Base-by-base conservation (phyloP, 2,113 vertebrate species). In the Siniperca chuatsi region DNA sequence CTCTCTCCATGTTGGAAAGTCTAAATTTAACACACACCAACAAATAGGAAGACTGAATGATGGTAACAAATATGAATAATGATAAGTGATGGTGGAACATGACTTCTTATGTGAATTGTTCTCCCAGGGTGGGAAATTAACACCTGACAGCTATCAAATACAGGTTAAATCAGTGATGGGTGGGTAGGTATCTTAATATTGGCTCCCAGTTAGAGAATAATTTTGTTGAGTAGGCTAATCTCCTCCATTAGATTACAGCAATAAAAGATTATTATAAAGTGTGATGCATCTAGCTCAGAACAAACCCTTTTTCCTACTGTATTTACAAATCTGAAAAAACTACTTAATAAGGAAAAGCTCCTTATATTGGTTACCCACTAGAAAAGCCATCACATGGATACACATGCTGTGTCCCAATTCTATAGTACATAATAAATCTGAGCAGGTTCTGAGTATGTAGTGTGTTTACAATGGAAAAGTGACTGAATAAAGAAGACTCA, bases 111-210 rank as follows among this genome's bases (percentile, higher is more conserved):
- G 33, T 57, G 46, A 73, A 46, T 15, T 15, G 11, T 60, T 85
- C 60, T 76, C 23, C 48, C 76, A 79, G 87, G 79, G 83, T 87
- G 81, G 84, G 75, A 88, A 71, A 81, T 72, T 76, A 67, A 84
- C 23, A 16, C 9, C 46, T 21, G 25, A 12, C 80, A 67, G 48
- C 48, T 42, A 23, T 61, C 11, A 8, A 68, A 66, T 52, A n/a
- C 25, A 71, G 16, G 18, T 46, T 40, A 2, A 71, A 40, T 48
- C 33, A 9, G 20, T 55, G 10, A 55, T 21, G 40, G 35, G 61
- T 23, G 8, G 8, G 20, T 8, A 16, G 67, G 50, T 23, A 35
- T 75, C 6, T 77, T n/a, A 48, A 58, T 54, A 73, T 46, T 61
- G 35, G 10, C 67, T 82, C 20, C 13, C 29, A n/a, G 37, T 72